Percentiles rank a stretch among this genome's conserved stretches.
Evolutionary conservation across 2,797 vertebrate genomes (phyloP).

Genomic region (Triplophysa bombifrons): DNA sequence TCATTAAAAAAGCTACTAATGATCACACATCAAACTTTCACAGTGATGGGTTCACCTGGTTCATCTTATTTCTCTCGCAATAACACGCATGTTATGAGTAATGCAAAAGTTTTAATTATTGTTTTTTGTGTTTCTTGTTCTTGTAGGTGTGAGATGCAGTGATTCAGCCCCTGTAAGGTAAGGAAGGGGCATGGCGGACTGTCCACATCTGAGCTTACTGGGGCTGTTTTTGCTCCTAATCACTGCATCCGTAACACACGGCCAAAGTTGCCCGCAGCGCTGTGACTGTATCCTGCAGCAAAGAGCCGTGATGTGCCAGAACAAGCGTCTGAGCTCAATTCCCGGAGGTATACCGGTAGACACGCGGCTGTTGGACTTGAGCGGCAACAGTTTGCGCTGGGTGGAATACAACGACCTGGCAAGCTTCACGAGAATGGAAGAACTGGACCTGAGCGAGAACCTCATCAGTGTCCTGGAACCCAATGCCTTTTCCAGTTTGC

Average conservation of each 20-base stretch:
- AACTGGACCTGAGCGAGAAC: constrained; percentile 94
- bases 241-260: constrained; percentile 64
- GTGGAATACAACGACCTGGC: constrained; percentile 89
- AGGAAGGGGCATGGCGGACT: constrained; percentile 77
- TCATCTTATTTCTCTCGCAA: constrained; percentile 1
- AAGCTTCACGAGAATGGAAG: constrained; percentile 84
- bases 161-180: constrained; percentile 68
- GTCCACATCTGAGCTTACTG: constrained; percentile 73
- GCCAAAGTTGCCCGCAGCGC: constrained; percentile 86
- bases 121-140: constrained; percentile 1
- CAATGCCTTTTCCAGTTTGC: constrained; percentile 89
- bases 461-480: constrained; percentile 92
- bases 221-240: constrained; percentile 75
- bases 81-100: not conserved
- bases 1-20: not conserved
- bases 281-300: constrained; percentile 86
- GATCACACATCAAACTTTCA: not conserved
- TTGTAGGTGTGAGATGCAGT: constrained; percentile 78
- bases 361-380: constrained; percentile 89
- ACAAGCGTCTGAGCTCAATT: constrained; percentile 85
- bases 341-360: constrained; percentile 90
- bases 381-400: constrained; percentile 93
- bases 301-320: constrained; percentile 84
- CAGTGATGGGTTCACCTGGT: not conserved
- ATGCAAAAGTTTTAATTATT: not conserved